A percentile compares a stretch with the other conserved stretches of the same genome.
Evolutionary conservation across 2,113 vertebrate species (phyloP).

Genomic region (Bagarius yarrelli): DNA sequence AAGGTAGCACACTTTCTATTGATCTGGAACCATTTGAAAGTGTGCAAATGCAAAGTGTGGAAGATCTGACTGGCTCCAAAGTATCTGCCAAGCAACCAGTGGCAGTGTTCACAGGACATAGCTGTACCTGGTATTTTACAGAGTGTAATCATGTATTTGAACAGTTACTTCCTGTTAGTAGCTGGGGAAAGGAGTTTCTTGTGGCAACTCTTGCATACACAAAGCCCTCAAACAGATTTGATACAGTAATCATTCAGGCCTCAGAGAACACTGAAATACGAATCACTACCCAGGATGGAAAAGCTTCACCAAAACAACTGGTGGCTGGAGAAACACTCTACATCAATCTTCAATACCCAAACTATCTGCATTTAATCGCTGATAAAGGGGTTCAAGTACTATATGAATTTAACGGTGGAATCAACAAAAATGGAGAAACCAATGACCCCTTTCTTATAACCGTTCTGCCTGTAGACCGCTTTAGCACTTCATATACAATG

Average conservation of each 20-base stretch:
- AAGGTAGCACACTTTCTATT: conserved; percentile 49
- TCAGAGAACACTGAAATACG: conserved; percentile 63
- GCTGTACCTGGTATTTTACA: conserved; percentile 66
- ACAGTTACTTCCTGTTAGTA: conserved; percentile 66
- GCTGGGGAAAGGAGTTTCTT: conserved; percentile 66
- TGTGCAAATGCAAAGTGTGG: conserved; percentile 64
- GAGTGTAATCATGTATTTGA: conserved; percentile 77
- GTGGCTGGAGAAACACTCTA: conserved; percentile 42
- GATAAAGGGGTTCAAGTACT: conserved; percentile 73
- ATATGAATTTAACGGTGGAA: conserved; percentile 67
- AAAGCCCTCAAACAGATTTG: conserved; percentile 60
- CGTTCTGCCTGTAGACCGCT: conserved; percentile 60
- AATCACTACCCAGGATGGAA: conserved; percentile 50
- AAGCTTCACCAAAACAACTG: background rate
- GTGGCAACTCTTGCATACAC: conserved; percentile 61
- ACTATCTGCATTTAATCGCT: conserved; percentile 65
- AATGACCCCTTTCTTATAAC: conserved; percentile 71
- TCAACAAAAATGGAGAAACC: fast-evolving
- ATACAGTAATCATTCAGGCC: conserved; percentile 67
- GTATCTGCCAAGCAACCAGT: conserved; percentile 64
- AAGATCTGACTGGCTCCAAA: conserved; percentile 66
- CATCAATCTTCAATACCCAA: conserved; percentile 18
- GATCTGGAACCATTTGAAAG: conserved; percentile 63
- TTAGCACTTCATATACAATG: conserved; percentile 70
- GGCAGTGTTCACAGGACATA: conserved; percentile 72